Evolutionary conservation across 1,140 invertebrate species (phyloP), one percentile per base, ranked within the genome.

Genomic region (Drosophila obscura): DNA sequence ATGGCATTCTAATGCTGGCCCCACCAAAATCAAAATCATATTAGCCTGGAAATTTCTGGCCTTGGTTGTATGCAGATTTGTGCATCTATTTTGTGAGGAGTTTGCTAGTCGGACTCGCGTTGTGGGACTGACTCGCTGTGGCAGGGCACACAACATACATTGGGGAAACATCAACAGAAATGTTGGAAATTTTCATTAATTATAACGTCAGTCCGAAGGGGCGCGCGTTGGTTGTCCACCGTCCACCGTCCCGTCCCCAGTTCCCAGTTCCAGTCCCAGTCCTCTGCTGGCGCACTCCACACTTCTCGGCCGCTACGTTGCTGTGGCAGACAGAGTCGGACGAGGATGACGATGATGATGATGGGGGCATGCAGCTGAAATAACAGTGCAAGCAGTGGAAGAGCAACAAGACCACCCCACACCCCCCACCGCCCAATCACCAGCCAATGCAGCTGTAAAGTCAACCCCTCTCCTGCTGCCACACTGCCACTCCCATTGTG

Each of bases 21-120:
- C 78, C 78, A 78, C 82, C 78, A 82, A 85, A 87, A 85, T 85
- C 83, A 85, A 85, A 85, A 87, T 78, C 82, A 78, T 85, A 85
- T 85, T 85, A 85, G 68, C 66, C 53, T 5, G 35, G 11, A 71
- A 68, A 68, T 65, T 31, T 45, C 53, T 62, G 48, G 15, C 45
- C 43, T 9, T 35, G 45, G 19, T 48, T 48, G 31, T 44, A 15
- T 46, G 44, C 39, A 15, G 15, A 56, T 48, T 66, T 55, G 3
- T 24, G 44, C 26, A 48, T 61, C 45, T 63, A 51, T 72, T 16
- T 58, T 61, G 39, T 31, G 28, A 31, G 6, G 22, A 48, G 65
- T 26, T 22, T 59, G 60, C 64, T 77, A 77, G 77, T 69, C 64
- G 35, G 35, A 39, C 35, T 11, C 35, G 35, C 35, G 35, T 39